Evolutionary conservation across 2,888 invertebrate species (phyloP).

Genomic region (Linnaemya vulpina): DNA sequence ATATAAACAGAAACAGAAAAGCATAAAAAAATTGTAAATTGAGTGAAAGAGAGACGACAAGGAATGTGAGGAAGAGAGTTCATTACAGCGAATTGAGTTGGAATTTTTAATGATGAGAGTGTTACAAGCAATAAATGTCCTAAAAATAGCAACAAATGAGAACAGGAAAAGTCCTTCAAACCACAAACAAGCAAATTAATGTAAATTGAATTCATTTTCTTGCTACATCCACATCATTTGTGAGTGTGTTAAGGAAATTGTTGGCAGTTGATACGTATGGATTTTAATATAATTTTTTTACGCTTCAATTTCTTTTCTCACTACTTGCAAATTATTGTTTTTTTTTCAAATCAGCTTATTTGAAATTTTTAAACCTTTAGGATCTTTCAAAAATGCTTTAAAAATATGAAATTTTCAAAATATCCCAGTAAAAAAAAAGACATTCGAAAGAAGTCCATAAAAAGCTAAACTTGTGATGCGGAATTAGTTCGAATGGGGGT

Average conservation of each 20-base stretch:
- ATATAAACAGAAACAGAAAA: neutral
- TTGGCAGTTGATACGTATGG: neutral
- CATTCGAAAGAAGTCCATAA: too few relatives aligned
- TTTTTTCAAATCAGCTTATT: too few relatives aligned
- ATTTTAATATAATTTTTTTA: neutral
- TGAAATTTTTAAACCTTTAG: too few relatives aligned
- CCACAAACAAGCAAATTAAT: conserved; percentile 38
- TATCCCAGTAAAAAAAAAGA: too few relatives aligned
- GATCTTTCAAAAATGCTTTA: too few relatives aligned
- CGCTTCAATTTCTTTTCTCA: too few relatives aligned
- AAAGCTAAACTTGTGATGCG: too few relatives aligned
- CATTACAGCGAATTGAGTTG: neutral
- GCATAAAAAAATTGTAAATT: neutral
- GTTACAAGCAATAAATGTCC: neutral
- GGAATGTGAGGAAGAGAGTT: neutral
- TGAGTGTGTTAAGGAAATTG: conserved; percentile 15
- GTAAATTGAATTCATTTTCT: conserved; percentile 40
- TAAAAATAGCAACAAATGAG: conserved; percentile 21
- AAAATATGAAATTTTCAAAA: too few relatives aligned
- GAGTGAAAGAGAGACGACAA: conserved; percentile 46
- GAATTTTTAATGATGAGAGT: conserved; percentile 5
- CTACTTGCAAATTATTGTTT: too few relatives aligned
- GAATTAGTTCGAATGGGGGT: too few relatives aligned
- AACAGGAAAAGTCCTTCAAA: conserved; percentile 63
- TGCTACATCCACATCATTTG: conserved; percentile 13